A percentile compares a stretch with the other conserved stretches of the same genome.
Evolutionary conservation across 2,113 vertebrate species (phyloP).

Genomic region (Rhipidura dahli): DNA sequence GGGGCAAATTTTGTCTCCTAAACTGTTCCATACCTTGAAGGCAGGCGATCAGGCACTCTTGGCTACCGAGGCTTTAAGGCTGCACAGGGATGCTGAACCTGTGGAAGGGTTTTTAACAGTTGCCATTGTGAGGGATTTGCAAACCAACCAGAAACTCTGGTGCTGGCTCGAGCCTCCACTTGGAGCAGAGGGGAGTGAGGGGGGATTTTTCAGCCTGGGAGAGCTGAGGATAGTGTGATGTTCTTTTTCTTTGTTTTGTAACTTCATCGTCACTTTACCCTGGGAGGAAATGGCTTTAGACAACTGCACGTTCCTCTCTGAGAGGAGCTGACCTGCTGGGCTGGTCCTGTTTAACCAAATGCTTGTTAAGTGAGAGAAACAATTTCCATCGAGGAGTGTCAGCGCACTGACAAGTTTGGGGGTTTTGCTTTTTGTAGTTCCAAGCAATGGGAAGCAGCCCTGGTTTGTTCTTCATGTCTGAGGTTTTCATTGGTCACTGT

Average conservation of each 20-base stretch:
- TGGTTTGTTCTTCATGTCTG: neutral
- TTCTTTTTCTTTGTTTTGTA: neutral
- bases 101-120: neutral
- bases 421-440: neutral
- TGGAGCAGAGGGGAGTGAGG: neutral
- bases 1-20: neutral
- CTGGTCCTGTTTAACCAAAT: neutral
- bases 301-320: neutral
- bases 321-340: neutral
- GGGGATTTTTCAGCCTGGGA: no score
- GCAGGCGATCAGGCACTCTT: neutral
- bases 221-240: neutral
- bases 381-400: rapidly evolving
- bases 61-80: neutral
- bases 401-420: neutral
- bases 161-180: neutral
- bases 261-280: rapidly evolving
- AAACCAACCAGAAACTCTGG: rapidly evolving
- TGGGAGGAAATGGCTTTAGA: rapidly evolving
- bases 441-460: neutral
- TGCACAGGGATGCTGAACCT: neutral
- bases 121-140: neutral
- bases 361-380: no score
- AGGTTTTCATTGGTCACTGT: neutral
- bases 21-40: neutral